A percentile compares a stretch with the other conserved stretches of the same genome.
phyloP scores from a whole-genome alignment of 2,888 invertebrate genomes.

The Nomada goodeniana region DNA sequence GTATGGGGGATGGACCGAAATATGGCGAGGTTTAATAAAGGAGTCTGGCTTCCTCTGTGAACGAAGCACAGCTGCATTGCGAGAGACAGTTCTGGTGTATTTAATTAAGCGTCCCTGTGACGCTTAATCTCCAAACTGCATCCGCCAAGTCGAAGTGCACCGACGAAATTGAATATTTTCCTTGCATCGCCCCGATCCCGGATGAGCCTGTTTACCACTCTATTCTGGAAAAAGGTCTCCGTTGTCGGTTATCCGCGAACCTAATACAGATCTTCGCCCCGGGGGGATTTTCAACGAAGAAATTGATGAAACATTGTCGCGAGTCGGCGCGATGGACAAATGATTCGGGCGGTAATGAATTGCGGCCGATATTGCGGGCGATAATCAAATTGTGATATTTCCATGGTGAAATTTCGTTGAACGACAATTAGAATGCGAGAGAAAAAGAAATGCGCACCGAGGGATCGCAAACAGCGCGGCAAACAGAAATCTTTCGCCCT shows the following conservation, averaged over 20 bases:
- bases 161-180: slow-evolving; percentile 57
- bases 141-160: slow-evolving; percentile 35
- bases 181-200: slow-evolving; percentile 1
- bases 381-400: background rate
- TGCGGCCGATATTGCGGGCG: no score
- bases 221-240: background rate
- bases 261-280: background rate
- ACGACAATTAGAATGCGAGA: background rate
- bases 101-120: slow-evolving; percentile 60
- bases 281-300: background rate
- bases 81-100: slow-evolving; percentile 50
- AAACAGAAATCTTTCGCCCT: slow-evolving; percentile 8
- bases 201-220: slow-evolving; percentile 23
- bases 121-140: slow-evolving; percentile 61
- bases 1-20: slow-evolving; percentile 40
- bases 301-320: slow-evolving; percentile 5
- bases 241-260: background rate
- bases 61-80: slow-evolving; percentile 44
- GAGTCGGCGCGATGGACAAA: background rate
- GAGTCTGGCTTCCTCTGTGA: slow-evolving; percentile 28
- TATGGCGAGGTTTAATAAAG: slow-evolving; percentile 60
- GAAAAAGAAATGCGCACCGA: background rate
- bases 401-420: background rate
- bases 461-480: background rate
- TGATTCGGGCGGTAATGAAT: background rate